Conservation (phyloP, 2,797 vertebrate genomes). For the Avahi laniger region DNA sequence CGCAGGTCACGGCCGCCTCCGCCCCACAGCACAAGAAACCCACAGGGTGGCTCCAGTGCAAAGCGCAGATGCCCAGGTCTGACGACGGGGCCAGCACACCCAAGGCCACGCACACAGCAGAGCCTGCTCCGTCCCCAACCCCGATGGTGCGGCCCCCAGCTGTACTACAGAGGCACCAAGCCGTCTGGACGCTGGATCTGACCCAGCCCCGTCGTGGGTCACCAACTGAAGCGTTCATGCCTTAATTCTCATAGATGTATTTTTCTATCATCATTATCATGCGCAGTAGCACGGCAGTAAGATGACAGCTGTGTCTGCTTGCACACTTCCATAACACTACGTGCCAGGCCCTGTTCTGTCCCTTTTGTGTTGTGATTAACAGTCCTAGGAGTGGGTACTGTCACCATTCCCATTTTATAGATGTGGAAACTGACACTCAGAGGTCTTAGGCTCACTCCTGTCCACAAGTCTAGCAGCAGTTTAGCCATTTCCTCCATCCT, state of each 20-base stretch:
- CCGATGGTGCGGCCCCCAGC: rapidly evolving
- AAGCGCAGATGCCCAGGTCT: background rate
- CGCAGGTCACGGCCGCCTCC: background rate
- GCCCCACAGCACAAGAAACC: background rate
- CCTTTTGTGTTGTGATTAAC: rapidly evolving
- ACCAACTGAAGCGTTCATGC: background rate
- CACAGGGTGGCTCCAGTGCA: rapidly evolving
- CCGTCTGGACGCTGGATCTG: background rate
- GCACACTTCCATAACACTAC: rapidly evolving
- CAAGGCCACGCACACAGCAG: rapidly evolving
- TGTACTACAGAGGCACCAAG: rapidly evolving
- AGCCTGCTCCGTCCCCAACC: background rate
- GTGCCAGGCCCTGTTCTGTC: too few species aligned
- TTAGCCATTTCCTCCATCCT: background rate
- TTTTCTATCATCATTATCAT: too few species aligned
- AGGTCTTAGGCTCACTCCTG: background rate
- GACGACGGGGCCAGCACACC: rapidly evolving
- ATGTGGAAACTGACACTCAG: background rate
- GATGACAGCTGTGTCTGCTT: rapidly evolving
- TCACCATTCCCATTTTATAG: too few species aligned
- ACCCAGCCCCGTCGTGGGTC: too few species aligned
- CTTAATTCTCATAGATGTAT: background rate
- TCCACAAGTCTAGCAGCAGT: background rate
- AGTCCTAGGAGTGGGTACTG: background rate
- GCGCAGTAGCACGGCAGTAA: rapidly evolving